A percentile compares a stretch with the other conserved stretches of the same genome.
Conservation (phyloP, 2,888 invertebrate genomes). For the Horisme vitalbata region DNA sequence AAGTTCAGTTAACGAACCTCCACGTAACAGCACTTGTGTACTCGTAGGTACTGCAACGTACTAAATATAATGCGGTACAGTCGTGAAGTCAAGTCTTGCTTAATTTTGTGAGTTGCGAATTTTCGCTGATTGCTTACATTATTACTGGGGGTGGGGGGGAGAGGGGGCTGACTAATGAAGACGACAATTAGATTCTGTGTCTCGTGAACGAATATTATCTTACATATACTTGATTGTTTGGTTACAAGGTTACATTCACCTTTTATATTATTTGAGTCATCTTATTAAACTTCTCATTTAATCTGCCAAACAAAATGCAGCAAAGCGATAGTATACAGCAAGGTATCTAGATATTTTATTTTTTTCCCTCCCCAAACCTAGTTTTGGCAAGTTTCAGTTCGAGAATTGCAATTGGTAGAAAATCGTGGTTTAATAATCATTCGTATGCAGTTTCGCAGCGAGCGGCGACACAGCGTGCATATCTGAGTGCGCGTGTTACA, state of each 20-base stretch:
- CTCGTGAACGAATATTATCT: background rate
- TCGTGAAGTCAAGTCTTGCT: conserved; percentile 7
- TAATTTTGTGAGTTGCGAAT: conserved; percentile 15
- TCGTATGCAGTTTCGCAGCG: conserved; percentile 2
- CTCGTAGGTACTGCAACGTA: background rate
- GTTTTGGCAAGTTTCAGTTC: no score
- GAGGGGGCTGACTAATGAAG: conserved; percentile 1
- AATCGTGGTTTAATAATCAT: no score
- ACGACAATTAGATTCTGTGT: conserved; percentile 9
- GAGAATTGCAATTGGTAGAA: no score
- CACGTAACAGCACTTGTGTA: background rate
- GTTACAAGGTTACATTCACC: no score
- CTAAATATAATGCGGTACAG: conserved; percentile 6
- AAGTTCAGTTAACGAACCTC: conserved; percentile 4
- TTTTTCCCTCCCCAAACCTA: no score
- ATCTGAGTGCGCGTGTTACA: conserved; percentile 15
- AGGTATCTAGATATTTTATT: no score
- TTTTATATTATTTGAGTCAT: no score
- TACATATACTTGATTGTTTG: background rate
- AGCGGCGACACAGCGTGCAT: conserved; percentile 8
- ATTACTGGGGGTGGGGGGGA: background rate
- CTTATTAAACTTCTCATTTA: no score
- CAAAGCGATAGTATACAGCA: no score
- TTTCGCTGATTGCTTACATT: conserved; percentile 22
- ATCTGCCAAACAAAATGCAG: no score